Percentiles rank a stretch among this genome's conserved stretches.
Conservation (phyloP, 2,113 vertebrate genomes). For the Campylorhamphus procurvoides region DNA sequence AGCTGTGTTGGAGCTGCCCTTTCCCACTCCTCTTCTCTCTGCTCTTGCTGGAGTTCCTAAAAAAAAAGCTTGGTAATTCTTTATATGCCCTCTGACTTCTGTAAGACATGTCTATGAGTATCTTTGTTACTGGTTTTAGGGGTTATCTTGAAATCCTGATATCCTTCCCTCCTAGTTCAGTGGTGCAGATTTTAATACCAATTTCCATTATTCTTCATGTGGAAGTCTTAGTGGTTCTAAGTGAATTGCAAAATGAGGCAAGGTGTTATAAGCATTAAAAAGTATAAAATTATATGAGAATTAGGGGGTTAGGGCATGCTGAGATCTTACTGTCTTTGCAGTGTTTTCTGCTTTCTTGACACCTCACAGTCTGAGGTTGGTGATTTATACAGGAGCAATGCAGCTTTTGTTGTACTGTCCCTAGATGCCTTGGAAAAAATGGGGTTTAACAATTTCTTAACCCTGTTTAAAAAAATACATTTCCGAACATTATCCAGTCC, state of each 20-base stretch:
- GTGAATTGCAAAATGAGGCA: not conserved
- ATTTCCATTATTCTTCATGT: not conserved
- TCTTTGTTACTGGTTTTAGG: not conserved
- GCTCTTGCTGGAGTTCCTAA: not conserved
- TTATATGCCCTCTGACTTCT: not conserved
- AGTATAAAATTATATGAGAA: not conserved
- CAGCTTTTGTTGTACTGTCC: not conserved
- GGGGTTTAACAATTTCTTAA: not conserved
- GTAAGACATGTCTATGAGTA: not conserved
- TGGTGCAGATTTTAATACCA: not conserved
- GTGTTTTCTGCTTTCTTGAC: not conserved
- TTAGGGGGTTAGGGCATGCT: not conserved
- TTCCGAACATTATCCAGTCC: not conserved
- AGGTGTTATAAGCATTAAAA: not conserved
- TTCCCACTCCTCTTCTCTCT: not conserved
- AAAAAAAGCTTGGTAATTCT: not conserved
- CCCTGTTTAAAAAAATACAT: not conserved
- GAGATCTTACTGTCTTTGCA: not conserved
- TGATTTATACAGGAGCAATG: not conserved
- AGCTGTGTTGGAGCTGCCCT: not conserved
- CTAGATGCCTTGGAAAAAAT: not conserved
- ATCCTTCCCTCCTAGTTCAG: not conserved
- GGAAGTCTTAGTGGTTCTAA: not conserved
- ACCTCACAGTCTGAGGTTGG: not conserved
- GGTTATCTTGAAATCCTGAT: not conserved